phyloP scores from a whole-genome alignment of 2,113 vertebrate genomes.

The Actenoides hombroni region DNA sequence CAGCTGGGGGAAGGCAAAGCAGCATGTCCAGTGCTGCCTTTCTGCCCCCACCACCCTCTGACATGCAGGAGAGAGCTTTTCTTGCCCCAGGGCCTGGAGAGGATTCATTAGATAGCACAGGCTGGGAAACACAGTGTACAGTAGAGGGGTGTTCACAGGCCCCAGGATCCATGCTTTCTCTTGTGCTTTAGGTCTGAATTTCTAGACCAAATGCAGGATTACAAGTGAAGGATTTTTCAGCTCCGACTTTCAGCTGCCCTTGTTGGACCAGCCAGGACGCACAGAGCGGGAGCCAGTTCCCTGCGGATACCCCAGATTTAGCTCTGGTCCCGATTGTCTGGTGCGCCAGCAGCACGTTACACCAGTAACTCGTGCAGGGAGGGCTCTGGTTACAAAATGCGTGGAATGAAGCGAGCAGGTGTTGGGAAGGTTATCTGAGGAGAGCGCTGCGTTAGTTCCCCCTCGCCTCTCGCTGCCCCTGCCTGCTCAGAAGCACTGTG shows the following conservation, averaged over 20 bases:
- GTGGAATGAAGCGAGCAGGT: conserved; percentile 30
- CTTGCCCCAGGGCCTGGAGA: neutral
- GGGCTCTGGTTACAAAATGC: conserved; percentile 46
- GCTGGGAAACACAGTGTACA: neutral
- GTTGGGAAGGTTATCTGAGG: conserved; percentile 45
- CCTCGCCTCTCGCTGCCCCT: accelerated
- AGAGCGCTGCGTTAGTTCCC: neutral
- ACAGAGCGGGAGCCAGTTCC: conserved; percentile 34
- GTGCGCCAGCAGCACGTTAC: neutral
- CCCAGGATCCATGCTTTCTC: accelerated
- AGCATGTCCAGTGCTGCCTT: accelerated
- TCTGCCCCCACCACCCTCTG: neutral
- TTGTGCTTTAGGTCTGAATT: neutral
- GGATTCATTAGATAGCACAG: neutral
- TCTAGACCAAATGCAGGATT: neutral
- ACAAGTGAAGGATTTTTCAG: neutral
- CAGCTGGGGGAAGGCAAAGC: neutral
- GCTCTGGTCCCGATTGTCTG: conserved; percentile 52
- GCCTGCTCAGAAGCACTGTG: neutral
- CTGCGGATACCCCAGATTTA: conserved; percentile 33
- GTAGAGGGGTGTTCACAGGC: neutral
- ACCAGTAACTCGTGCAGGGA: neutral
- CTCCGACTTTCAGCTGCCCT: conserved; percentile 46
- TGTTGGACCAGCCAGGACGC: neutral
- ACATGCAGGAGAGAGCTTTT: accelerated